phyloP scores from a whole-genome alignment of 2,797 vertebrate species.

The Cirrhinus mrigala region DNA sequence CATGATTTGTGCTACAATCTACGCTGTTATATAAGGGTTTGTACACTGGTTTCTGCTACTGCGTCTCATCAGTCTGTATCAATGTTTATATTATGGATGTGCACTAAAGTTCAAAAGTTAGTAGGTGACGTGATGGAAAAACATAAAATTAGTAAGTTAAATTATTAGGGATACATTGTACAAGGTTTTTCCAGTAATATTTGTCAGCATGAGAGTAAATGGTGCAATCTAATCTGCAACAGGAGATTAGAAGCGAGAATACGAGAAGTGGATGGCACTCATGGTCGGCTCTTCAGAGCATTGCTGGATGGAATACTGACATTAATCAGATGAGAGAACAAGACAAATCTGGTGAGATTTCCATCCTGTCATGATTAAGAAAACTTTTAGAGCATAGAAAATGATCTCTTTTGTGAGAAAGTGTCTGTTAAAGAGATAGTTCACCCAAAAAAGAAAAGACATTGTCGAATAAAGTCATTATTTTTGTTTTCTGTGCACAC shows the following conservation, averaged over 20 bases:
- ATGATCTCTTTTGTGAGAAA: background rate
- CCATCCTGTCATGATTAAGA: background rate
- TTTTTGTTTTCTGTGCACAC: too few relatives aligned
- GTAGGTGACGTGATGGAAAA: background rate
- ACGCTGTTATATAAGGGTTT: conserved; percentile 61
- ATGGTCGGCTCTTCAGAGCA: conserved; percentile 2
- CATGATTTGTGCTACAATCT: conserved; percentile 70
- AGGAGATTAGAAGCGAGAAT: conserved; percentile 50
- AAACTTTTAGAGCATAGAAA: background rate
- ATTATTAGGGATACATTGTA: background rate
- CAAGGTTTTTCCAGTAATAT: background rate
- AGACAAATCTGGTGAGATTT: conserved; percentile 50
- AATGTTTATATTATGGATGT: background rate
- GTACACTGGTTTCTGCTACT: background rate
- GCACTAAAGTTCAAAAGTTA: background rate
- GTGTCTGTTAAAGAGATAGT: background rate
- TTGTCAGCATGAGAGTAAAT: background rate
- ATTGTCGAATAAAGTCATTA: too few relatives aligned
- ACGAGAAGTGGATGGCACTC: conserved; percentile 28
- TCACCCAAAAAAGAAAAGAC: too few relatives aligned
- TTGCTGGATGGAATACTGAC: conserved; percentile 33
- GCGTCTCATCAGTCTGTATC: background rate
- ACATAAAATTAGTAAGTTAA: background rate
- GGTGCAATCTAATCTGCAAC: conserved; percentile 26
- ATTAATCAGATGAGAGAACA: background rate